Conservation (phyloP, 2,797 vertebrate genomes). For the Gephyroberyx darwinii region DNA sequence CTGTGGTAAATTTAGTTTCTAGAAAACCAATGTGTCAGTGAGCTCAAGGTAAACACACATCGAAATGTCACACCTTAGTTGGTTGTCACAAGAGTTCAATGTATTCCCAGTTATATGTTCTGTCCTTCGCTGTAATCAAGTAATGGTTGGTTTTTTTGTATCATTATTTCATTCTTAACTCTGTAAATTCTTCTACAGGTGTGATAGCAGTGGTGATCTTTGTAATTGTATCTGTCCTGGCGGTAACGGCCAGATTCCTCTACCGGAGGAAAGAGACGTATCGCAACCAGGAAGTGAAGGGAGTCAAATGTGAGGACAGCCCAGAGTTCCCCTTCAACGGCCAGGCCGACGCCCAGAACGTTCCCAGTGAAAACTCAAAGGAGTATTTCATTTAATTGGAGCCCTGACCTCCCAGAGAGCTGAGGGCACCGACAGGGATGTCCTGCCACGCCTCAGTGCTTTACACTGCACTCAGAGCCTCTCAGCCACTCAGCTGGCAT, state of each 20-base stretch:
- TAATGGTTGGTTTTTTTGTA: too few relatives aligned
- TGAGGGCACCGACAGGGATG: constrained; percentile 19
- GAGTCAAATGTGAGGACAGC: constrained; percentile 84
- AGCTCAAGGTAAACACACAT: too few relatives aligned
- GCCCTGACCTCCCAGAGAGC: constrained; percentile 2
- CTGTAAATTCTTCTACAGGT: constrained; percentile 75
- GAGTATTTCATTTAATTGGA: constrained; percentile 93
- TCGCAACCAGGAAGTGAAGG: constrained; percentile 86
- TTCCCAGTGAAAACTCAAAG: constrained; percentile 87
- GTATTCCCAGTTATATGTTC: neutral
- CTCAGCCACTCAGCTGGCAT: constrained; percentile 33
- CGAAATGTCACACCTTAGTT: too few relatives aligned
- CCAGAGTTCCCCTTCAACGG: constrained; percentile 86
- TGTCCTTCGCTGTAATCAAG: too few relatives aligned
- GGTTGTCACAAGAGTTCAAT: too few relatives aligned
- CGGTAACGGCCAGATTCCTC: constrained; percentile 84
- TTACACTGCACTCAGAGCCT: constrained; percentile 42
- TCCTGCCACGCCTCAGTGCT: constrained; percentile 59
- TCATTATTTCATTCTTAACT: neutral
- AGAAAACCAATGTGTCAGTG: neutral
- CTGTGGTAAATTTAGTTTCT: constrained; percentile 24
- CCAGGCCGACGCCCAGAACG: constrained; percentile 85
- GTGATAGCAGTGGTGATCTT: constrained; percentile 93
- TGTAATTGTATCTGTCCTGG: constrained; percentile 84
- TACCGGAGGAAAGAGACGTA: constrained; percentile 89